Conservation (phyloP, 2,888 invertebrate genomes). For the Linnaemya tessellans region DNA sequence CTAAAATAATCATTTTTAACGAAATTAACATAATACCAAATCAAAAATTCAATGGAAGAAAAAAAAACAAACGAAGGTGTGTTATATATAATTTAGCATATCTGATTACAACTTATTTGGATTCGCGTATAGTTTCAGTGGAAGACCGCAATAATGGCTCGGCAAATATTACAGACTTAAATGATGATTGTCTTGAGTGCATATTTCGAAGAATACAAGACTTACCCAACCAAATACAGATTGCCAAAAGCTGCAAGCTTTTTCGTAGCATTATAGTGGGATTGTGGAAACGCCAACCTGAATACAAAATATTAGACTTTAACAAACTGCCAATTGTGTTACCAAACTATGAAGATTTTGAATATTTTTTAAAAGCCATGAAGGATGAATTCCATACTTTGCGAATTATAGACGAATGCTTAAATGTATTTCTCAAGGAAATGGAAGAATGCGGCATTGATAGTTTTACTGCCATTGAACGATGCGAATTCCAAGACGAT, state of each 20-base stretch:
- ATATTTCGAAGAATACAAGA: conserved; percentile 76
- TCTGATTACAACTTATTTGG: background rate
- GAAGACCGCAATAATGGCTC: conserved; percentile 1
- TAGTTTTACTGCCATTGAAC: conserved; percentile 74
- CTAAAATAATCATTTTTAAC: background rate
- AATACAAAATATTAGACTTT: conserved; percentile 75
- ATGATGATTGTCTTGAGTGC: conserved; percentile 78
- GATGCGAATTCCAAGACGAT: conserved; percentile 74
- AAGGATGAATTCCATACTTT: conserved; percentile 74
- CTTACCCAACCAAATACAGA: conserved; percentile 76
- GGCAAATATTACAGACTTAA: conserved; percentile 67
- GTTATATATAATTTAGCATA: background rate
- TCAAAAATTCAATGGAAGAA: conserved; percentile 41
- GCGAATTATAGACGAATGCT: conserved; percentile 74
- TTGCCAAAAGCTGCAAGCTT: conserved; percentile 76
- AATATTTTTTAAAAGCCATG: conserved; percentile 76
- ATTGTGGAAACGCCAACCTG: conserved; percentile 76
- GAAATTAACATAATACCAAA: background rate
- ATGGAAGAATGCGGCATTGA: conserved; percentile 74
- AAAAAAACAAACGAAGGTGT: conserved; percentile 16
- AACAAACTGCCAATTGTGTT: conserved; percentile 76
- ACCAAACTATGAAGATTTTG: conserved; percentile 75
- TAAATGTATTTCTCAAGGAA: conserved; percentile 77
- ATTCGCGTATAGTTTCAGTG: background rate
- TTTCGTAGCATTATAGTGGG: conserved; percentile 74